phyloP scores from a whole-genome alignment of 2,113 vertebrate species.

The Galbula dea region DNA sequence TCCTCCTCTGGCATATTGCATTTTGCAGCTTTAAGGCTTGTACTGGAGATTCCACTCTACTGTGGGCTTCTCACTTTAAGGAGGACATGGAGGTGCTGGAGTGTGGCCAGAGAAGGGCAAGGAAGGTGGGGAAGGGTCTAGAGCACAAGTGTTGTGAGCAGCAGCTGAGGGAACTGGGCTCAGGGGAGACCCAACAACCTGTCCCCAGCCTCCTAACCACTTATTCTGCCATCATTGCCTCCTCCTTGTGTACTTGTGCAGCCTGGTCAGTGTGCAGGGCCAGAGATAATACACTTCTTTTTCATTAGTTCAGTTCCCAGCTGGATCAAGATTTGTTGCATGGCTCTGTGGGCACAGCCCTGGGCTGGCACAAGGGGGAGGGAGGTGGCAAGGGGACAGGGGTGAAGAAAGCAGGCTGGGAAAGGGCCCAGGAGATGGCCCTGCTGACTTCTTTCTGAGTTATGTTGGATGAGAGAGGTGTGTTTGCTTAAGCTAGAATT shows the following conservation, averaged over 20 bases:
- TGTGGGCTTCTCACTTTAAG: too few species aligned
- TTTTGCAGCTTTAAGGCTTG: not conserved
- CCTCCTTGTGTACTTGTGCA: not conserved
- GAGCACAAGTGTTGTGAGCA: too few species aligned
- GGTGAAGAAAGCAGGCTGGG: not conserved
- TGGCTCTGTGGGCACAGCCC: not conserved
- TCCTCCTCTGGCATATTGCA: not conserved
- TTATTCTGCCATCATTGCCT: not conserved
- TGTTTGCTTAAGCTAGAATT: conserved; percentile 17
- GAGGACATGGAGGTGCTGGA: too few species aligned
- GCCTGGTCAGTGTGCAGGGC: not conserved
- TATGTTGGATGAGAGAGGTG: not conserved
- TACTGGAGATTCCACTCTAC: too few species aligned
- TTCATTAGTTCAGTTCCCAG: not conserved
- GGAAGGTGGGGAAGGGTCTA: too few species aligned
- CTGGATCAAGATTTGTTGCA: not conserved
- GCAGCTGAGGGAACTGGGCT: too few species aligned
- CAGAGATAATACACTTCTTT: not conserved
- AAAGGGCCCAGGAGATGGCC: not conserved
- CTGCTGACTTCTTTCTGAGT: not conserved
- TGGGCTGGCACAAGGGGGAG: not conserved
- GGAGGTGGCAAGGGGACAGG: rapidly evolving
- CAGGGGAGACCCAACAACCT: too few species aligned
- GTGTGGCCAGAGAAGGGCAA: too few species aligned
- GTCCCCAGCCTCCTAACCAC: not conserved